Evolutionary conservation across 2,888 invertebrate species (phyloP), one percentile per base, ranked within the genome.

Genomic region (Catocala nupta): DNA sequence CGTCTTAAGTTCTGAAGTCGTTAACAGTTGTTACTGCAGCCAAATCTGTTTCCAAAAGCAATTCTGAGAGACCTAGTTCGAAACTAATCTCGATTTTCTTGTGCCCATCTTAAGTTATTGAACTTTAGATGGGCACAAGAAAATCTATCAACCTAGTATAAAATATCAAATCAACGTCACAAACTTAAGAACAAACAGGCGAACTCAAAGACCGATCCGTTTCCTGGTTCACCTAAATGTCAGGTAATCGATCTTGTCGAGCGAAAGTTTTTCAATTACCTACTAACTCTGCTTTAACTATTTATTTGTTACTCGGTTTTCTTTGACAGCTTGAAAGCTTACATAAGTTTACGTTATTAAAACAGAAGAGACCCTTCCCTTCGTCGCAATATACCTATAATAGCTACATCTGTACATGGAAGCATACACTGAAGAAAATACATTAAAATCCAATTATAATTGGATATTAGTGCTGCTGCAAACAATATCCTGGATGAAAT

Each of bases 41-140:
- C 10, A 54, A 54, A 55, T 45, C 11, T 9, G 5, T 12, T 47
- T 11, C 34, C 11, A 55, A 10, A n/a, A 10, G n/a, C 10, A 44
- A 44, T 13, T n/a, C 10, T 12, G 13, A 47, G n/a, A 12, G 8
- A 47, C n/a, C 8, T 13, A 13, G 13, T 13, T 13, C 44, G 5
- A 44, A 44, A 43, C 39, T 36, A 16, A 33, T 54, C 25, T 25
- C 25, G 25, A 25, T 25, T 25, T 25, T 25, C 25, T 25, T 25
- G 25, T 25, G 25, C 25, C 25, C 25, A 25, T 25, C 25, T 25
- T 0, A 25, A 25, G 25, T 55, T 33, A 55, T 42, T 36, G 11
- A 67, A 67, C 59, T 61, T 25, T 52, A 60, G 47, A 74, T 58
- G 34, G 47, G 47, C 54, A 67, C 25, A 71, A 74, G 44, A 63